Base-by-base conservation (phyloP, 1,140 invertebrate species). In the Philopotamus ludificatus region DNA sequence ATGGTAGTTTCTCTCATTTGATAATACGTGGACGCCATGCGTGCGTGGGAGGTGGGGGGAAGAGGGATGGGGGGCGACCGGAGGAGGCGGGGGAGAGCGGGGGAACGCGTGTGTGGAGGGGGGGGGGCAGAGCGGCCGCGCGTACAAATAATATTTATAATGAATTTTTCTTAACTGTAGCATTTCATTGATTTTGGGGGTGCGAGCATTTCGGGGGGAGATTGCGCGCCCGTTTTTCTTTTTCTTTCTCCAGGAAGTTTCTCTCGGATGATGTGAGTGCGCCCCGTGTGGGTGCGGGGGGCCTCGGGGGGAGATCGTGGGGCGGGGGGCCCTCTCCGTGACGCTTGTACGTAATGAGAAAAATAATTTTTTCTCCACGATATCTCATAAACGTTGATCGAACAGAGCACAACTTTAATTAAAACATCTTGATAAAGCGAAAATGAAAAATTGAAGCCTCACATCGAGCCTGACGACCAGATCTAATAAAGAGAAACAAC, bases 151-250 rank as follows among this genome's bases (percentile, higher is more conserved):
- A 66, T 69, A 69, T 69, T 69, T 69, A 69, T 69, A 69, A 69
- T 69, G 67, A 69, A 69, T 69, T 69, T 69, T 69, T 69, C 67
- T 69, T 66, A 69, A 69, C 67, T 66, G 67, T 69, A 63, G 67
- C 67, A 54, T 69, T 66, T 66, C 67, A 69, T 69, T 69, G 67
- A 69, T 69, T 69, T 69, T 69, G 67, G 63, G 63, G 22, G 66
- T 10, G 44, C 49, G 45, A 22, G 42, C 21, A 25, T 4, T n/a
- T 15, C 1, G 47, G 18, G 58, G 59, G 45, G 50, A 22, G 53
- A 57, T 49, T 51, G 58, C 57, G 58, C 45, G 63, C 50, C 42
- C 44, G 60, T 68, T 68, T 68, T 60, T 41, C 44, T 60, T 34
- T 60, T 41, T 34, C 53, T 61, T 63, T 63, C 44, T 62, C 51